Percentiles rank a stretch among this genome's conserved stretches.
These are phyloP conservation scores for Potamilus streckersoni DNA, from an alignment of 1,140 invertebrate genomes.

Conservation along the genomic window DNA sequence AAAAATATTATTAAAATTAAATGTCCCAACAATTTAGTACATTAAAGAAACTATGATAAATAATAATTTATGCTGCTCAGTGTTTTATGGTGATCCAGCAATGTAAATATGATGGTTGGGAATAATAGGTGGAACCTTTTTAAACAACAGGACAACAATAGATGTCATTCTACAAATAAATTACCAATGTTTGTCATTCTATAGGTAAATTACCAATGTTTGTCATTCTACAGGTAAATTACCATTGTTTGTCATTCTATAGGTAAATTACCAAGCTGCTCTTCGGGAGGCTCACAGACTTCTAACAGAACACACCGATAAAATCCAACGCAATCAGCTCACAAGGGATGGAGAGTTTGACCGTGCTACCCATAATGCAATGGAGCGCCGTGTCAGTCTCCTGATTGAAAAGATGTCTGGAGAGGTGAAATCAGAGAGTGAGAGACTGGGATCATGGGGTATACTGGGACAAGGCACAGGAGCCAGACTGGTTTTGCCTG, in stretches of 20 bases:
- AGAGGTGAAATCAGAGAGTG: constrained; percentile 48
- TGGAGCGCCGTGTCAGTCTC: constrained; percentile 42
- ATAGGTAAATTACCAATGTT: too few species aligned
- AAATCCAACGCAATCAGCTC: constrained; percentile 47
- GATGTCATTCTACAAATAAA: too few species aligned
- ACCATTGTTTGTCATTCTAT: background rate
- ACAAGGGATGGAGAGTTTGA: constrained; percentile 47
- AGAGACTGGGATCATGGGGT: constrained; percentile 58
- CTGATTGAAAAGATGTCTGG: constrained; percentile 56
- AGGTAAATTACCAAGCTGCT: constrained; percentile 56
- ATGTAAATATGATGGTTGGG: too few species aligned
- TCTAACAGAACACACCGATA: constrained; percentile 54
- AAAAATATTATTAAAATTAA: too few species aligned
- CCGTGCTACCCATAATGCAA: constrained; percentile 38
- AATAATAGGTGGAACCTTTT: too few species aligned
- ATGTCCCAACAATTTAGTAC: too few species aligned
- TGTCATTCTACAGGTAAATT: too few species aligned
- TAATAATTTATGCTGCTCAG: too few species aligned
- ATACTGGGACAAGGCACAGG: constrained; percentile 59
- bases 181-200: too few species aligned
- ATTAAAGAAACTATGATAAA: too few species aligned
- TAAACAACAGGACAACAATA: too few species aligned
- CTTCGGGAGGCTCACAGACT: constrained; percentile 51
- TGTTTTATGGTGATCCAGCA: too few species aligned
- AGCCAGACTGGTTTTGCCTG: constrained; percentile 44